A percentile compares a stretch with the other conserved stretches of the same genome.
Conservation (phyloP, 1,140 invertebrate genomes). For the Macrobrachium rosenbergii region DNA sequence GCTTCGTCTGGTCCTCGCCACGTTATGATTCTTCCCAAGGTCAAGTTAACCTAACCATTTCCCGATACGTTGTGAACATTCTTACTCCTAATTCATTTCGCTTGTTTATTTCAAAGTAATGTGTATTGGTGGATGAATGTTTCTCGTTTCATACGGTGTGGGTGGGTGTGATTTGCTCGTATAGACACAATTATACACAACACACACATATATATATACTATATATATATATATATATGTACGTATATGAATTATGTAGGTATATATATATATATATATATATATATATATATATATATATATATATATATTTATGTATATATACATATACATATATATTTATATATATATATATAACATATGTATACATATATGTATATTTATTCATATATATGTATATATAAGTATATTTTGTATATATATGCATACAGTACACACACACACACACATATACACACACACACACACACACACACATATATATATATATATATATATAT, state of each 20-base stretch:
- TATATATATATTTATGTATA: constrained; percentile 34
- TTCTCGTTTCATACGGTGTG: no score
- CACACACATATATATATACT: no score
- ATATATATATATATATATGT: constrained; percentile 37
- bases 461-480: neutral
- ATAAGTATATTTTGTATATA: no score
- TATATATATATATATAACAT: neutral
- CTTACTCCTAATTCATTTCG: no score
- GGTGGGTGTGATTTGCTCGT: neutral
- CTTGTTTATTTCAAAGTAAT: no score
- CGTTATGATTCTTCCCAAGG: no score
- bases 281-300: constrained; percentile 33
- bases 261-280: constrained; percentile 35
- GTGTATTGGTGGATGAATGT: no score
- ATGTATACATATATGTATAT: constrained; percentile 26
- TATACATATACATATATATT: constrained; percentile 15
- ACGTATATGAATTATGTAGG: neutral
- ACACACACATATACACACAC: constrained; percentile 7
- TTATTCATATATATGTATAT: no score
- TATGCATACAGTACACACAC: no score
- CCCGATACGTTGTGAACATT: no score
- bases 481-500: constrained; percentile 24
- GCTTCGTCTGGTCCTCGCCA: no score
- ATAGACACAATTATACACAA: constrained; percentile 16
- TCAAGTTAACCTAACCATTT: no score